Conservation (phyloP, 2,888 invertebrate genomes). For the Synanthedon andrenaeformis region DNA sequence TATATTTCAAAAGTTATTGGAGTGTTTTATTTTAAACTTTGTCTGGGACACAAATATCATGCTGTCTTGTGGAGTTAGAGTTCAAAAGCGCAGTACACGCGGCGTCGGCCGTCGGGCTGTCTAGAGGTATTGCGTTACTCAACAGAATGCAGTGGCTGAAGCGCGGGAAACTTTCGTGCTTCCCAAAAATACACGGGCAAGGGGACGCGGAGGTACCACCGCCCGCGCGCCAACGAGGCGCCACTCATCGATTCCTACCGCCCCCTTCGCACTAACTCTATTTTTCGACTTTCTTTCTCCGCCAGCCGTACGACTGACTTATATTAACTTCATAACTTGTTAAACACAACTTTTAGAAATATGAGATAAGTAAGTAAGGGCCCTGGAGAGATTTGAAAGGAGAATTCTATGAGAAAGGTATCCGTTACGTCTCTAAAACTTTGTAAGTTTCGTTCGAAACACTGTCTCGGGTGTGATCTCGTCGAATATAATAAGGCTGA, state of each 20-base stretch:
- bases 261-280: slow-evolving; percentile 42
- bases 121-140: slow-evolving; percentile 12
- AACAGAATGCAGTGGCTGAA: slow-evolving; percentile 10
- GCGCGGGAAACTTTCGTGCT: slow-evolving; percentile 20
- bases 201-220: slow-evolving; percentile 10
- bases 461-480: slow-evolving; percentile 23
- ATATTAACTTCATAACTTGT: slow-evolving; percentile 61
- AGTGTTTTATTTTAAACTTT: slow-evolving; percentile 10
- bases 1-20: background rate
- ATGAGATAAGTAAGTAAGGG: slow-evolving; percentile 46
- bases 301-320: slow-evolving; percentile 45
- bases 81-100: slow-evolving; percentile 9
- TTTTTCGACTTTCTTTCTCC: slow-evolving; percentile 50
- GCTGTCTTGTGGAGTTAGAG: slow-evolving; percentile 9
- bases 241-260: slow-evolving; percentile 38
- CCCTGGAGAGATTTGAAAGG: slow-evolving; percentile 41
- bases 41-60: slow-evolving; percentile 11
- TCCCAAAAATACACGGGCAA: slow-evolving; percentile 31
- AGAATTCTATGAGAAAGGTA: slow-evolving; percentile 13
- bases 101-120: slow-evolving; percentile 9
- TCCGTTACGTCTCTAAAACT: slow-evolving; percentile 7
- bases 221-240: slow-evolving; percentile 33
- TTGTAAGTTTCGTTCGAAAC: background rate
- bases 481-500: slow-evolving; percentile 28
- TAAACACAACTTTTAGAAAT: slow-evolving; percentile 57